Base-by-base conservation (phyloP, 2,888 invertebrate species). In the Ochropacha duplaris region DNA sequence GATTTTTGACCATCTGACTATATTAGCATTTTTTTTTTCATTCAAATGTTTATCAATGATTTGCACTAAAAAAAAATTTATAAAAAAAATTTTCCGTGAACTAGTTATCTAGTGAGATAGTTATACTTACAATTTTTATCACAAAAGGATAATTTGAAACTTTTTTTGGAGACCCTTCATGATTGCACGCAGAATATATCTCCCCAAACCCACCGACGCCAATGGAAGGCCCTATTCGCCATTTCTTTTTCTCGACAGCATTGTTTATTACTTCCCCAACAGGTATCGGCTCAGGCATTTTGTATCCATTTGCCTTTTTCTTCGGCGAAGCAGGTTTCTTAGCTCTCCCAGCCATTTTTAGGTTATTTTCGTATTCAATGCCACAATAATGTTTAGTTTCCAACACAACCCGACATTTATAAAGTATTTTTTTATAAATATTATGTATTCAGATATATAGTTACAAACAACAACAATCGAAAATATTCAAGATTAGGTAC, bases 171-270 rank as follows among this genome's bases (percentile, higher is more conserved):
- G 92, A 86, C 34, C 93, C 92, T 9, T 93, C 94, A 22, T 88
- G 87, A 57, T 94, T 94, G 85, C 95, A 95, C 49, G 97, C 98
- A 0, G 96, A 94, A 84, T 99, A 99, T 72, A 99, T 98, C 83
- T 98, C 97, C 0, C 99, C 99, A 84, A 99, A 99, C 12, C 99
- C 99, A 0, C 99, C 99, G 58, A 95, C 94, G 0, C 98, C 99
- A 61, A 99, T 97, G 0, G 98, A 96, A 14, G 95, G 94, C 0
- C 98, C 98, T 59, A 99, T 93, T 66, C 94, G 94, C 98, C 98
- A 99, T 80, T 95, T 94, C 64, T 95, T 95, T 80, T 97, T 97
- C 12, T 90, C 84, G 34, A 96, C 83, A 44, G 78, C 82, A 86
- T 98, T 98, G 44, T 94, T 94, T 44, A 99, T 89, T 56, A 97